Percentiles rank a stretch among this genome's conserved stretches.
These are phyloP conservation scores for Myiozetetes cayanensis DNA, from an alignment of 2,113 vertebrate genomes.

Conservation along the genomic window DNA sequence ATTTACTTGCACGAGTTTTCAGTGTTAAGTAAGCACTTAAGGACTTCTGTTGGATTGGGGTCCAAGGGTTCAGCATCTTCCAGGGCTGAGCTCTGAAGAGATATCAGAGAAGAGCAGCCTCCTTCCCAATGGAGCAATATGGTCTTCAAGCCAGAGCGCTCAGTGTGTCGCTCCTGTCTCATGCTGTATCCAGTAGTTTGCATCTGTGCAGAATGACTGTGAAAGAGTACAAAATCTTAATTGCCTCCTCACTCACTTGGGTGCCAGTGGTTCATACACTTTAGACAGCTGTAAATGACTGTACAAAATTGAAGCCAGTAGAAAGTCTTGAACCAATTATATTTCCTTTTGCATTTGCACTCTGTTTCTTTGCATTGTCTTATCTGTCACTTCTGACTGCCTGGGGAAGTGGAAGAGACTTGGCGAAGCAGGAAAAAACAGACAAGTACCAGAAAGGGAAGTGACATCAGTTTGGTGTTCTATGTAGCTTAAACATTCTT, in stretches of 20 bases:
- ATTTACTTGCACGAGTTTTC: neutral
- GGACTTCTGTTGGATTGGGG: neutral
- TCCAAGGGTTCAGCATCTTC: neutral
- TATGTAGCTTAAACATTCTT: neutral
- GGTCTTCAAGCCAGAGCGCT: neutral
- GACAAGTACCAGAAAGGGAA: constrained; percentile 12
- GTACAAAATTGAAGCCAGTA: constrained; percentile 27
- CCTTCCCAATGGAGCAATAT: rapidly evolving
- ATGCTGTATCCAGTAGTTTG: neutral
- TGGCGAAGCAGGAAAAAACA: neutral
- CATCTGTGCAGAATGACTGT: neutral
- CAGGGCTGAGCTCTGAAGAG: neutral
- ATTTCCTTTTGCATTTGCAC: neutral
- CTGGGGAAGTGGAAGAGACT: neutral
- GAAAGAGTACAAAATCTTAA: constrained; percentile 13
- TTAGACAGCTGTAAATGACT: constrained; percentile 47
- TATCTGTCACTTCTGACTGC: constrained; percentile 10
- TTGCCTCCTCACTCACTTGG: constrained; percentile 34
- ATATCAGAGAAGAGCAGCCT: neutral
- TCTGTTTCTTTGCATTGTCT: neutral
- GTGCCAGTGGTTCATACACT: constrained; percentile 28
- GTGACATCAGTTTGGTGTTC: neutral
- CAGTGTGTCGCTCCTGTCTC: neutral
- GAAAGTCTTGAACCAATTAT: constrained; percentile 54
- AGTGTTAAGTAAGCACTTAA: neutral